Percentiles rank a stretch among this genome's conserved stretches.
These are phyloP conservation scores for Dolichopus griseipennis DNA, from an alignment of 2,888 invertebrate genomes.

Conservation along the genomic window DNA sequence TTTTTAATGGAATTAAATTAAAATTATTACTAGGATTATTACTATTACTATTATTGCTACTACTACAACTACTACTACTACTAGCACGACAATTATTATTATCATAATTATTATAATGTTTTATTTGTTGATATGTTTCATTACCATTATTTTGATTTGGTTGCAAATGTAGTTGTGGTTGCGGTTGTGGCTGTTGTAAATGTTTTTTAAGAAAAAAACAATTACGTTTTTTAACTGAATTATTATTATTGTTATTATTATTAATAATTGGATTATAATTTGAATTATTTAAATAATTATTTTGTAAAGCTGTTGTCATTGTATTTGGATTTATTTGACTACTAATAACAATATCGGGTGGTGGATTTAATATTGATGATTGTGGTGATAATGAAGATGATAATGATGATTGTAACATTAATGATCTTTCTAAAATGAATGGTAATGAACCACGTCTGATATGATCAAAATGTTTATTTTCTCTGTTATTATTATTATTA, in stretches of 20 bases:
- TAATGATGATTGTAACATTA: neutral
- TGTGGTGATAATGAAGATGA: neutral
- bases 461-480: neutral
- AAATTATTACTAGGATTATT: neutral
- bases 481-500: neutral
- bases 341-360: constrained; percentile 10
- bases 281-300: neutral
- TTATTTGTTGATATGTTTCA: constrained; percentile 1
- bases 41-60: constrained; percentile 10
- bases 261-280: neutral
- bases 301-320: neutral
- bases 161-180: too few relatives aligned
- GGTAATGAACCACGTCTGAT: constrained; percentile 6
- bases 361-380: neutral
- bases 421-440: constrained; percentile 1
- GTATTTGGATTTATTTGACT: constrained; percentile 7
- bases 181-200: neutral
- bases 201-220: neutral
- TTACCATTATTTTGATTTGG: neutral
- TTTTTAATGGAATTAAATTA: neutral
- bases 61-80: constrained; percentile 19
- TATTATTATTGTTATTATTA: neutral
- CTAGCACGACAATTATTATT: constrained; percentile 20
- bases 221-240: neutral
- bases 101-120: neutral